These are phyloP conservation scores for Felis chaus DNA, from an alignment of 2,113 vertebrate genomes.

Conservation along the genomic window DNA sequence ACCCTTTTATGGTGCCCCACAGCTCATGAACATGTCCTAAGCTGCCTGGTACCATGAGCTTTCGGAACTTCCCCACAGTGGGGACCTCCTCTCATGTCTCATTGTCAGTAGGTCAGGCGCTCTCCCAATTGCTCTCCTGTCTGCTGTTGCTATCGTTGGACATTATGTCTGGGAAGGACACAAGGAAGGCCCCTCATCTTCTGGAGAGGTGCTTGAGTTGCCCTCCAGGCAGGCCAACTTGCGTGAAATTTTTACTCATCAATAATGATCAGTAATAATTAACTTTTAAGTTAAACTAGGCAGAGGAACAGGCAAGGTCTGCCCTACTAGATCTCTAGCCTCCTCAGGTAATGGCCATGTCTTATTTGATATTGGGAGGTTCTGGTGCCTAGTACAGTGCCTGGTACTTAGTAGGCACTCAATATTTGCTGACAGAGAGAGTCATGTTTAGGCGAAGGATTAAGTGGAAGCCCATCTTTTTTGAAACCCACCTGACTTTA, in stretches of 20 bases:
- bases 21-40: background rate
- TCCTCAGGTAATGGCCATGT: background rate
- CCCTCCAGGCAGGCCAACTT: background rate
- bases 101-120: background rate
- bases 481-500: background rate
- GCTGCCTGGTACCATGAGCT: background rate
- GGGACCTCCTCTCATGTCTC: too few relatives aligned
- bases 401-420: background rate
- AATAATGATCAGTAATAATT: background rate
- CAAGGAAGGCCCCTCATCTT: background rate
- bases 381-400: background rate
- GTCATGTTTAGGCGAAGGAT: background rate
- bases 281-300: background rate
- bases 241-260: background rate
- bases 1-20: background rate
- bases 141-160: background rate
- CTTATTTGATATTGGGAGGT: background rate
- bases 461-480: background rate
- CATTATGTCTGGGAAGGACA: background rate
- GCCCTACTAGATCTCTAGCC: background rate
- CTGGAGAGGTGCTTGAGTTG: background rate
- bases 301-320: background rate
- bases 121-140: fast-evolving
- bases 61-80: background rate
- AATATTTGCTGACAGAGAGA: background rate